These are phyloP conservation scores for Heliopora coerulea DNA, from an alignment of 92 coral and sea anemone species.

Conservation along the genomic window DNA sequence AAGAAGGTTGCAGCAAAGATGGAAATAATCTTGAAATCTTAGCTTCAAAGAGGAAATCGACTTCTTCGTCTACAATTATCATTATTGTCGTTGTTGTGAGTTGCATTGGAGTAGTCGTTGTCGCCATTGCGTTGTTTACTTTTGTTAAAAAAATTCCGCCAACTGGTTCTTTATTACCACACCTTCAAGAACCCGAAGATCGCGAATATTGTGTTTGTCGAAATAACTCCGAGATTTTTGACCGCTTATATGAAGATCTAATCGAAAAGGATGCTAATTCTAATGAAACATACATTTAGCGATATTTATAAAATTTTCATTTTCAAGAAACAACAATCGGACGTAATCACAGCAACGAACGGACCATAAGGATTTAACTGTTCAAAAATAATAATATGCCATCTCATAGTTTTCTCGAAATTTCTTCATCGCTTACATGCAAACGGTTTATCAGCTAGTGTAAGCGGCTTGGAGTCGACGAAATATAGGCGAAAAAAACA, in stretches of 20 bases:
- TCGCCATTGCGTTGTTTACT: not conserved
- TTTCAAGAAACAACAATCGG: no score
- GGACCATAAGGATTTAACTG: no score
- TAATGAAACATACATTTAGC: not conserved
- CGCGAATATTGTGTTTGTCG: not conserved
- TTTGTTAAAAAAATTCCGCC: not conserved
- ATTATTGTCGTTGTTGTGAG: not conserved
- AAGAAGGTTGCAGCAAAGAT: slow-evolving; percentile 9
- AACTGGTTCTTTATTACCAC: not conserved
- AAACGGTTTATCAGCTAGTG: no score
- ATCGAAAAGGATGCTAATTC: not conserved
- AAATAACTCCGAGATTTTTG: not conserved
- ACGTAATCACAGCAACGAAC: no score
- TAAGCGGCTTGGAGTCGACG: no score
- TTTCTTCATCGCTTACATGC: no score
- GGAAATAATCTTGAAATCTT: slow-evolving; percentile 1
- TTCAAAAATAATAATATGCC: no score
- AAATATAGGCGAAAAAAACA: no score
- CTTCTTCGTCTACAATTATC: not conserved
- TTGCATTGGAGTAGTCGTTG: not conserved
- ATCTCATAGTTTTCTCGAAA: no score
- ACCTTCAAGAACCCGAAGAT: not conserved
- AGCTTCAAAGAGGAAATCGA: not conserved
- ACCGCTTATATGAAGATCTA: not conserved
- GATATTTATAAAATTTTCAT: not conserved